Conservation (phyloP, 2,113 vertebrate genomes). For the Mesembrinibis cayennensis region DNA sequence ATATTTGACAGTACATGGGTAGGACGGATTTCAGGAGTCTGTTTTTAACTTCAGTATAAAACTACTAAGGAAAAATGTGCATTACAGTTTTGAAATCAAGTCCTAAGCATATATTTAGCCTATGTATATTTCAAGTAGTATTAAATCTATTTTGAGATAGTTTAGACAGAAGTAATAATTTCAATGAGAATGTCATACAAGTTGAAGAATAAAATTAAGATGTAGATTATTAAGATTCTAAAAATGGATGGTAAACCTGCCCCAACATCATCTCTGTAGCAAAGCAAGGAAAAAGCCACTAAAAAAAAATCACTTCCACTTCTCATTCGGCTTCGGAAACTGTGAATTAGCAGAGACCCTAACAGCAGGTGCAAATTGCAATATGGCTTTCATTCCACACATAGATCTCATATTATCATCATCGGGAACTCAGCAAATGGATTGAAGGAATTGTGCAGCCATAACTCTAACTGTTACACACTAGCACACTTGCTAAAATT, state of each 20-base stretch:
- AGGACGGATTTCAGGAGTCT: neutral
- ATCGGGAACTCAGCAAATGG: neutral
- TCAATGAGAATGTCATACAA: neutral
- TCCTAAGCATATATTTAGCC: neutral
- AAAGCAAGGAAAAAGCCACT: neutral
- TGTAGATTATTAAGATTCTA: neutral
- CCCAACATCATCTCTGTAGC: neutral
- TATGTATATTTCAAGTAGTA: neutral
- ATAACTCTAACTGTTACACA: neutral
- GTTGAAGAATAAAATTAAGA: neutral
- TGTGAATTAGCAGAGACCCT: neutral
- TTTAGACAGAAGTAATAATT: neutral
- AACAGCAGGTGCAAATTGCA: conserved; percentile 9
- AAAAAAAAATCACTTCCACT: neutral
- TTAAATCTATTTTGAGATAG: neutral
- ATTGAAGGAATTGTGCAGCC: neutral
- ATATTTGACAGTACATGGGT: neutral
- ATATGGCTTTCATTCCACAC: neutral
- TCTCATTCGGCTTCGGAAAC: neutral
- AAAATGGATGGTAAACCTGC: neutral
- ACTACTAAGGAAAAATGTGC: neutral
- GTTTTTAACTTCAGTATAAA: neutral
- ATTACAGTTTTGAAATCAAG: neutral
- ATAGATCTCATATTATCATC: neutral
- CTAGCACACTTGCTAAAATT: conserved; percentile 27